These are phyloP conservation scores for Camponotus vicinus DNA, from an alignment of 1,140 invertebrate species.

Conservation along the genomic window DNA sequence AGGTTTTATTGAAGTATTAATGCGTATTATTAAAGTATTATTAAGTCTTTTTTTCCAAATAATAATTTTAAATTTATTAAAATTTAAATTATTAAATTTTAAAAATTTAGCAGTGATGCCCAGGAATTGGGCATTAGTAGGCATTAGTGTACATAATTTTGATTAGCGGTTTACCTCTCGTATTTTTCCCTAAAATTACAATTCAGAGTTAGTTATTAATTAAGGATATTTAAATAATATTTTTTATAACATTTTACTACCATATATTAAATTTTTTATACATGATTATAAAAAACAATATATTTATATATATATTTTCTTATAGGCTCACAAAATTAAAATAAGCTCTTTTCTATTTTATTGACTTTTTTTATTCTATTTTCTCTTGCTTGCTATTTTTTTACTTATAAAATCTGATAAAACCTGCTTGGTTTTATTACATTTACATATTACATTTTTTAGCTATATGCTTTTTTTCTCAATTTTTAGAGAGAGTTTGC, in stretches of 20 bases:
- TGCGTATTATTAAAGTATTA: too few species aligned
- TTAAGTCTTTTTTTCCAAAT: too few species aligned
- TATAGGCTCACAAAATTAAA: background rate
- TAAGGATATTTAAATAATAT: too few species aligned
- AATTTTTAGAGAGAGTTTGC: slow-evolving; percentile 24
- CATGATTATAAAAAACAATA: background rate
- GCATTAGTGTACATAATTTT: too few species aligned
- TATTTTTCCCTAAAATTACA: background rate
- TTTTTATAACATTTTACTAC: background rate
- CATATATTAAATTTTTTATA: background rate
- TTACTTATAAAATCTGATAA: background rate
- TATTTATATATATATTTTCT: background rate
- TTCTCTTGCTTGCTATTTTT: background rate
- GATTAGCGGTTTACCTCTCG: too few species aligned
- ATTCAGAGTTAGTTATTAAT: background rate
- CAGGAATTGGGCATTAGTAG: too few species aligned
- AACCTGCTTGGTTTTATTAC: background rate
- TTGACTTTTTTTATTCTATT: background rate
- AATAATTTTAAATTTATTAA: too few species aligned
- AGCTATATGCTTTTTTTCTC: background rate
- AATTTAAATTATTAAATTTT: too few species aligned
- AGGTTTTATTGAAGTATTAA: too few species aligned
- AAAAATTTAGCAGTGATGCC: too few species aligned
- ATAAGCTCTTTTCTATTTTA: background rate
- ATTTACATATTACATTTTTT: slow-evolving; percentile 23